phyloP scores from a whole-genome alignment of 1,140 invertebrate species.

The Conopomorpha cramerella region DNA sequence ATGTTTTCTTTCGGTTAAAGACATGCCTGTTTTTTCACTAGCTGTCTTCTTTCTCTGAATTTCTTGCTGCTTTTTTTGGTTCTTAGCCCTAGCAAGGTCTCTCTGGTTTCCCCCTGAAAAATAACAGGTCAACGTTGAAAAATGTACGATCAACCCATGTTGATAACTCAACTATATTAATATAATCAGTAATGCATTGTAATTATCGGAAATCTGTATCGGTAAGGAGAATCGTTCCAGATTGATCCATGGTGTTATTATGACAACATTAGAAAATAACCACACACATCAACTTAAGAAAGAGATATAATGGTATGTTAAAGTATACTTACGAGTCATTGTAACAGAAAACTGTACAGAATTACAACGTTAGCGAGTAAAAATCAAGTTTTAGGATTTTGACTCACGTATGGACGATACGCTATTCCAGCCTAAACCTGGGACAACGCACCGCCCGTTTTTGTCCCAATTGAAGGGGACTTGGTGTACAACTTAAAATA shows the following conservation, averaged over 20 bases:
- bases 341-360: constrained; percentile 12
- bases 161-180: too few species aligned
- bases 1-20: constrained; percentile 77
- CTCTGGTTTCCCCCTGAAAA: constrained; percentile 82
- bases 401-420: constrained; percentile 53
- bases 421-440: constrained; percentile 55
- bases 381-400: too few species aligned
- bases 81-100: constrained; percentile 82
- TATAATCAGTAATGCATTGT: too few species aligned
- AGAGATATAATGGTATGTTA: too few species aligned
- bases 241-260: too few species aligned
- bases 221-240: too few species aligned
- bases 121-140: constrained; percentile 6
- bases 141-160: too few species aligned
- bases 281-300: too few species aligned
- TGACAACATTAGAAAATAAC: too few species aligned
- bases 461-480: constrained; percentile 34
- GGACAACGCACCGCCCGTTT: constrained; percentile 54
- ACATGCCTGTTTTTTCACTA: constrained; percentile 72
- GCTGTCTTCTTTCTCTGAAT: constrained; percentile 67
- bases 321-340: constrained; percentile 57
- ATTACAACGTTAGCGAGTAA: constrained; percentile 14
- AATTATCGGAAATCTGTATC: too few species aligned
- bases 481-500: constrained; percentile 42
- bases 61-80: constrained; percentile 79